Conservation (phyloP, 2,888 invertebrate species). For the Steinernema carpocapsae region DNA sequence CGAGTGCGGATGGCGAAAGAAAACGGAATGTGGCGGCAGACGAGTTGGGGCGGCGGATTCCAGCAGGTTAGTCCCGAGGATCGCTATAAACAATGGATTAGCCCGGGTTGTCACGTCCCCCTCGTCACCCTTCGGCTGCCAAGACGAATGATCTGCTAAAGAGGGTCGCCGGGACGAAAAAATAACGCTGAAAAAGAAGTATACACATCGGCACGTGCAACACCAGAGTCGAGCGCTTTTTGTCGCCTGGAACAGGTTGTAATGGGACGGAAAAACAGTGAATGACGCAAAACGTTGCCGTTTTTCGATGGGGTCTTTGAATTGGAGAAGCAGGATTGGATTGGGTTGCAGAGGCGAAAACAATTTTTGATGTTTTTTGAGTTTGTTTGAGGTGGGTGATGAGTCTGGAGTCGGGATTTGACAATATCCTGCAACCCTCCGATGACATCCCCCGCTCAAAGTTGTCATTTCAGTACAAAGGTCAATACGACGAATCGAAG, state of each 20-base stretch:
- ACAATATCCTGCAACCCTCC: background rate
- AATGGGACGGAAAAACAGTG: background rate
- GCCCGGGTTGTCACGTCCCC: slow-evolving; percentile 7
- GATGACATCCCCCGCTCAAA: too few relatives aligned
- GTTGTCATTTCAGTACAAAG: slow-evolving; percentile 55
- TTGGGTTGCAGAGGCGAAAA: background rate
- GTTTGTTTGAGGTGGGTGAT: background rate
- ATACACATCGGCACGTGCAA: slow-evolving; percentile 28
- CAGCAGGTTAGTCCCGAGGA: slow-evolving; percentile 48
- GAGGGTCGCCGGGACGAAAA: slow-evolving; percentile 15
- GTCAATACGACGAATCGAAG: slow-evolving; percentile 57
- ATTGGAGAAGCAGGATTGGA: background rate
- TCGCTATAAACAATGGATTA: background rate
- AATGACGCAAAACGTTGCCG: too few relatives aligned
- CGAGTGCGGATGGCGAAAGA: slow-evolving; percentile 65
- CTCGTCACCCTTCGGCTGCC: background rate
- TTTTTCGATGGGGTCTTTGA: background rate
- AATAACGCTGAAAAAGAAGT: slow-evolving; percentile 14
- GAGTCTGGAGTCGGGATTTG: background rate
- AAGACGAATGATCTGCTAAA: background rate
- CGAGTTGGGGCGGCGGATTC: slow-evolving; percentile 65
- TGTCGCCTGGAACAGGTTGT: background rate
- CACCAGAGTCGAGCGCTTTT: background rate
- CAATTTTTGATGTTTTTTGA: too few relatives aligned
- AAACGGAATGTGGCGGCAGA: slow-evolving; percentile 65